Evolutionary conservation across 2,113 vertebrate genomes (phyloP).

Genomic region (Columba janthina): DNA sequence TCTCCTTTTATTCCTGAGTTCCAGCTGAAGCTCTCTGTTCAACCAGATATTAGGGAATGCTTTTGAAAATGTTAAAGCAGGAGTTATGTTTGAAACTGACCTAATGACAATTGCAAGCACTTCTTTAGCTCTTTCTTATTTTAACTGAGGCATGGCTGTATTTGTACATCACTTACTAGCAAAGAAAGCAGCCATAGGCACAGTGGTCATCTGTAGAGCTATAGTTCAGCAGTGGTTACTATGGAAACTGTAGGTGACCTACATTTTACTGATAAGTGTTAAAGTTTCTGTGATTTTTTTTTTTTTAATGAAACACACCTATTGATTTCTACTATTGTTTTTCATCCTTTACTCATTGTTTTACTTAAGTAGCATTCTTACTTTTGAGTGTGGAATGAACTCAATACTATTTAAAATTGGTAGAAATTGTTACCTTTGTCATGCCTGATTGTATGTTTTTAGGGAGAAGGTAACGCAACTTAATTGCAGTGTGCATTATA

Average conservation of each 20-base stretch:
- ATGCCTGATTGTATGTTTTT: not conserved
- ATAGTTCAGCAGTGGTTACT: conserved; percentile 34
- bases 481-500: not conserved
- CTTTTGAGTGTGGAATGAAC: not conserved
- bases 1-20: too few species aligned
- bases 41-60: not conserved
- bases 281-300: not conserved
- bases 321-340: not conserved
- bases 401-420: not conserved
- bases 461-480: not conserved
- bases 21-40: too few species aligned
- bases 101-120: not conserved
- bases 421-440: not conserved
- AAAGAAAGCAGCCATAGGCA: not conserved
- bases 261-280: conserved; percentile 31
- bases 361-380: not conserved
- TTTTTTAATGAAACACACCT: not conserved
- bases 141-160: not conserved
- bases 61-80: not conserved
- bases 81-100: not conserved
- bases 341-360: not conserved
- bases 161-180: not conserved
- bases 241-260: conserved; percentile 38
- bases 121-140: not conserved
- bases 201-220: conserved; percentile 26